A percentile compares a stretch with the other conserved stretches of the same genome.
Conservation (phyloP, 2,797 vertebrate species). For the Muscicapa comitata region DNA sequence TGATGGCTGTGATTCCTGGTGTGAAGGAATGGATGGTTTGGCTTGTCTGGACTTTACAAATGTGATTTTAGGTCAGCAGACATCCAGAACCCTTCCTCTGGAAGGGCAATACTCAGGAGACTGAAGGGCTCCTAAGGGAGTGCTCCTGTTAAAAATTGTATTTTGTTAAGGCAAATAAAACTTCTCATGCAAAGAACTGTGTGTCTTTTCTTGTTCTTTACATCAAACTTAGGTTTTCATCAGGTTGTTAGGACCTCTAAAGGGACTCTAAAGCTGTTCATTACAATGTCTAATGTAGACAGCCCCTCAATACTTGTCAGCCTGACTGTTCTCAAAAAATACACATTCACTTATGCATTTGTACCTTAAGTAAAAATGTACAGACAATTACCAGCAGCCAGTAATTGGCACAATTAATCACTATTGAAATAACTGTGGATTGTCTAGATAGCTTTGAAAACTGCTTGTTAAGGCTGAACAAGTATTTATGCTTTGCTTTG, state of each 20-base stretch:
- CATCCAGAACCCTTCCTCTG: not conserved
- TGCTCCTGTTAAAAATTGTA: not conserved
- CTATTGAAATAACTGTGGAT: not conserved
- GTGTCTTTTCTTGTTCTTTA: not conserved
- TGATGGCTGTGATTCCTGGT: not conserved
- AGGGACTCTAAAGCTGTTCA: not conserved
- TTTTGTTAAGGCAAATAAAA: constrained; percentile 54
- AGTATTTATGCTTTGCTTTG: not conserved
- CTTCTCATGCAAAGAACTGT: not conserved
- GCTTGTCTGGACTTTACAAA: not conserved
- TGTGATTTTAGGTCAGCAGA: not conserved
- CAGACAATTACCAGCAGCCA: not conserved
- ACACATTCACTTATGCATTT: not conserved
- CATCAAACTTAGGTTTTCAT: not conserved
- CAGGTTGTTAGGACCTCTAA: not conserved
- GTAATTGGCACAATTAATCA: not conserved
- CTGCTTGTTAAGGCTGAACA: not conserved
- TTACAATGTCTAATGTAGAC: not conserved
- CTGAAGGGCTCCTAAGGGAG: not conserved
- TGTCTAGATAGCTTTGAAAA: not conserved
- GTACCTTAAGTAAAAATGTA: not conserved
- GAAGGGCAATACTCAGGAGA: not conserved
- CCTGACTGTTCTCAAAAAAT: not conserved
- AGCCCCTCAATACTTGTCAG: not conserved
- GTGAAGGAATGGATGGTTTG: not conserved